Evolutionary conservation across 2,888 invertebrate genomes (phyloP).

Genomic region (Calameuta filiformis): DNA sequence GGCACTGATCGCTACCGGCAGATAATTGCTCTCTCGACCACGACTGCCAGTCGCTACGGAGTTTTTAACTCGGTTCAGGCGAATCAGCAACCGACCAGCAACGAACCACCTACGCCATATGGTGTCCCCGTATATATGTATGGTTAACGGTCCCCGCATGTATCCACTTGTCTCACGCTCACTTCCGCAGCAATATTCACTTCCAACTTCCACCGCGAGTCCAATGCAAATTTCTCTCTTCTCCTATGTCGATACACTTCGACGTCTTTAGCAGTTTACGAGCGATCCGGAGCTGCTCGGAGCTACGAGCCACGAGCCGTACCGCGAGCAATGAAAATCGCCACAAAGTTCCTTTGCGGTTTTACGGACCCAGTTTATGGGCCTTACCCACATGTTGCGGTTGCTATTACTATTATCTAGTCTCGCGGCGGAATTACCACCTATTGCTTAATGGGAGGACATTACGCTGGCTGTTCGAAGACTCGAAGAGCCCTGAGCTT

Average conservation of each 20-base stretch:
- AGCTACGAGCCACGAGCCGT: background rate
- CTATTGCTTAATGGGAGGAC: background rate
- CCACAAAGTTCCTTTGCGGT: conserved; percentile 31
- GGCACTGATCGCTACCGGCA: background rate
- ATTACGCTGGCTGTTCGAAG: background rate
- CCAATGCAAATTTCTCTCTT: background rate
- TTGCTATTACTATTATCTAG: conserved; percentile 44
- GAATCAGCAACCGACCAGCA: background rate
- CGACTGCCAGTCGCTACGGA: background rate
- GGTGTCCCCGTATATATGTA: conserved; percentile 15
- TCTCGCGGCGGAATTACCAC: conserved; percentile 14
- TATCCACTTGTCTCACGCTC: conserved; percentile 1
- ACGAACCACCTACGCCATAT: conserved; percentile 38
- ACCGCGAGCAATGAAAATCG: background rate
- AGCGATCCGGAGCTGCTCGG: background rate
- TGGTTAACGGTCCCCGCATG: conserved; percentile 24
- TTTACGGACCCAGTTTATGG: conserved; percentile 37
- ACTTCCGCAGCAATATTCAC: conserved; percentile 6
- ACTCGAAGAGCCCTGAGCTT: background rate
- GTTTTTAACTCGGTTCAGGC: background rate
- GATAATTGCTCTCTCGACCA: background rate
- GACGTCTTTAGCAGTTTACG: background rate
- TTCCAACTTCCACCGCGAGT: conserved; percentile 2
- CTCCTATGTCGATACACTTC: background rate
- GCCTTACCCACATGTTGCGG: conserved; percentile 29